Conservation (phyloP, 2,888 invertebrate species). For the Leptinotarsa tumamoca region DNA sequence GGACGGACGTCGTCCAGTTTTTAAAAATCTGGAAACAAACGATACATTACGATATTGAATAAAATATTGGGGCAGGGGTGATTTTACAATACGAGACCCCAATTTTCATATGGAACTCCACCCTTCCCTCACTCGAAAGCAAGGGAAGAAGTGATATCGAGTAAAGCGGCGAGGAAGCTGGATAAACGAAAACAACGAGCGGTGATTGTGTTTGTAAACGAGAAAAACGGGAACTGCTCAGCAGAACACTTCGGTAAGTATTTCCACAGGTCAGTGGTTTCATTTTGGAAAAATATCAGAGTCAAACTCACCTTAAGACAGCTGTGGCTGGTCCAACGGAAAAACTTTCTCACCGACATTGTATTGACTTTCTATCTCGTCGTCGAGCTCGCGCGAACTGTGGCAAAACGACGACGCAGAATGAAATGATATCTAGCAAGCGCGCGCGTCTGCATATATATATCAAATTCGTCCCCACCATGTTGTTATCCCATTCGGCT, state of each 20-base stretch:
- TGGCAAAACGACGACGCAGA: background rate
- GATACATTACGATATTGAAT: background rate
- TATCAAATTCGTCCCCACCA: constrained; percentile 32
- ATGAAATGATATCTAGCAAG: constrained; percentile 4
- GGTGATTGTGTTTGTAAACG: too few relatives aligned
- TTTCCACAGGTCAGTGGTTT: too few relatives aligned
- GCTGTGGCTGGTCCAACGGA: constrained; percentile 55
- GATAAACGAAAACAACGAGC: too few relatives aligned
- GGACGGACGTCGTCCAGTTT: constrained; percentile 54
- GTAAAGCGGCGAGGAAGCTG: too few relatives aligned
- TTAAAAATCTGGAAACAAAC: constrained; percentile 55
- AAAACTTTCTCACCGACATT: constrained; percentile 57
- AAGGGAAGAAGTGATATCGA: too few relatives aligned
- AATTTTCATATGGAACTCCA: too few relatives aligned
- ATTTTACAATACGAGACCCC: background rate
- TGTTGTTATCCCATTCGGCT: constrained; percentile 24
- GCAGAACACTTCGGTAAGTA: too few relatives aligned
- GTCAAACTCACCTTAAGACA: constrained; percentile 57
- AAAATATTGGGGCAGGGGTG: constrained; percentile 12
- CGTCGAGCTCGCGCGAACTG: constrained; percentile 23
- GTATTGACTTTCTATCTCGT: constrained; percentile 39
- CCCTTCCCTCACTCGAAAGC: too few relatives aligned
- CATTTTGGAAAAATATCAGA: background rate
- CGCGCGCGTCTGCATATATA: constrained; percentile 37
- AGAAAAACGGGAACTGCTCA: too few relatives aligned